These are phyloP conservation scores for Oncorhynchus kisutch DNA, from an alignment of 2,113 vertebrate species.

Conservation along the genomic window DNA sequence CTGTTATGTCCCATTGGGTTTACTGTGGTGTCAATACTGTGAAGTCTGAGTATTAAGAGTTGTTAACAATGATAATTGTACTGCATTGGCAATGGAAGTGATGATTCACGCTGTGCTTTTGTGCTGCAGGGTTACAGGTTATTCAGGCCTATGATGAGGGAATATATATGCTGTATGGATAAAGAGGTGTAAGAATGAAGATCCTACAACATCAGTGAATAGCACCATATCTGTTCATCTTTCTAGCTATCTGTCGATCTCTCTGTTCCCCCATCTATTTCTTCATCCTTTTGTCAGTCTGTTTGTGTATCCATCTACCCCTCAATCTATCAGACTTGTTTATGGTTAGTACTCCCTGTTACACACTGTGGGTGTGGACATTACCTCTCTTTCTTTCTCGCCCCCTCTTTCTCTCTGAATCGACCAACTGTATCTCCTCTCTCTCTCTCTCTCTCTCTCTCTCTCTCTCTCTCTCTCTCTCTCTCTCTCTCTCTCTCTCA, in stretches of 20 bases:
- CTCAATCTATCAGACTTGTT: background rate
- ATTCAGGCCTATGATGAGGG: no score
- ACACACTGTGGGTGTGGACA: no score
- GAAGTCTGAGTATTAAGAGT: no score
- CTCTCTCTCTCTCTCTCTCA: background rate
- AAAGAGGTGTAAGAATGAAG: no score
- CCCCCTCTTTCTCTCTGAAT: background rate
- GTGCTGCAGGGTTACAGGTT: background rate
- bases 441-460: background rate
- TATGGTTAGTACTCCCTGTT: background rate
- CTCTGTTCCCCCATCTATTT: background rate
- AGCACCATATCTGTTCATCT: background rate
- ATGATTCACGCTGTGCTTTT: no score
- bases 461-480: background rate
- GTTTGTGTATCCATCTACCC: background rate
- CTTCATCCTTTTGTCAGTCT: no score
- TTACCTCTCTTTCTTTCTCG: background rate
- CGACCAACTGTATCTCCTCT: background rate
- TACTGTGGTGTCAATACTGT: no score
- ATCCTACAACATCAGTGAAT: no score
- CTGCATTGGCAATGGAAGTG: no score
- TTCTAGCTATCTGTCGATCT: background rate
- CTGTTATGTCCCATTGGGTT: no score
- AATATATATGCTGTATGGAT: no score
- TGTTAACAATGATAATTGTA: no score